Evolutionary conservation across 1,140 invertebrate species (phyloP).

Genomic region (Coenobita brevimanus): DNA sequence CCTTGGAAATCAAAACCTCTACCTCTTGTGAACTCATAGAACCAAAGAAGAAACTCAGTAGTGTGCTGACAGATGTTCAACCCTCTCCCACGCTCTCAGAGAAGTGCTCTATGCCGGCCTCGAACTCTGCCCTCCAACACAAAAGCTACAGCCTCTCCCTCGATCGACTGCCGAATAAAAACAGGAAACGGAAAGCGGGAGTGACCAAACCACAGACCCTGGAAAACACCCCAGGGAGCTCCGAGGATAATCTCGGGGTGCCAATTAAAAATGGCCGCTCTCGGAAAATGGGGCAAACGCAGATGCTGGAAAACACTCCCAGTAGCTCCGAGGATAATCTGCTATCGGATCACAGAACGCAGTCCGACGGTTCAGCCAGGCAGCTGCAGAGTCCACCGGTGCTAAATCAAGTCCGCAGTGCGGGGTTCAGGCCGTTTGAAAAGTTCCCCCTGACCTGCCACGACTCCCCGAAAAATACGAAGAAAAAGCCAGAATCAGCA

Average conservation of each 20-base stretch:
- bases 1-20: conserved; percentile 60
- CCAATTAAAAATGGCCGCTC: conserved; percentile 53
- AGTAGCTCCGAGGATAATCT: conserved; percentile 50
- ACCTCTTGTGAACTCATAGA: conserved; percentile 61
- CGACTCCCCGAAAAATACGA: conserved; percentile 36
- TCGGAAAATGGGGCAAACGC: background rate
- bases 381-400: conserved; percentile 31
- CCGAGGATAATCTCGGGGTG: no score
- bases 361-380: conserved; percentile 19
- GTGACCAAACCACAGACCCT: no score
- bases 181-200: no score
- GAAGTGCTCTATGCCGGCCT: conserved; percentile 39
- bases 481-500: conserved; percentile 48
- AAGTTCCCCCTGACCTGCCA: conserved; percentile 22
- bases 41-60: conserved; percentile 53
- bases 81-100: conserved; percentile 59
- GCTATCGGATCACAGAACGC: conserved; percentile 24
- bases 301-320: conserved; percentile 48
- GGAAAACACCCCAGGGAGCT: no score
- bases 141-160: conserved; percentile 58
- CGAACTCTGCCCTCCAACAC: conserved; percentile 53
- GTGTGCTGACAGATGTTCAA: conserved; percentile 44
- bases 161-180: conserved; percentile 48
- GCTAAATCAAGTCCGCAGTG: conserved; percentile 38
- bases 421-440: conserved; percentile 22